Evolutionary conservation across 2,888 invertebrate species (phyloP).

Genomic region (Eumacrocentrus americanus): DNA sequence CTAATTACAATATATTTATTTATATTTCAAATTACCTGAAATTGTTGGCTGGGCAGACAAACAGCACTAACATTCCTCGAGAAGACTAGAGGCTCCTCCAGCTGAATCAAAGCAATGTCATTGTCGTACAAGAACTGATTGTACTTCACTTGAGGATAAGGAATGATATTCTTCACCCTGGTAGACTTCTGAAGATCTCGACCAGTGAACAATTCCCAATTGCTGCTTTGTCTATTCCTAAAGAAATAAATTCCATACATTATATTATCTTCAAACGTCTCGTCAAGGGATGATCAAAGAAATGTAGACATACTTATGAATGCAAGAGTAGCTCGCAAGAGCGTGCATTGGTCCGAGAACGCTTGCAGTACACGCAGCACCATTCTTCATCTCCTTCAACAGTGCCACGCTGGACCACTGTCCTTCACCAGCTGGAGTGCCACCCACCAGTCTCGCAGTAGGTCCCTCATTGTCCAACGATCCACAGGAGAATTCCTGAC

Average conservation of each 20-base stretch:
- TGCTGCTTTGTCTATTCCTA: slow-evolving; percentile 51
- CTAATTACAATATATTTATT: background rate
- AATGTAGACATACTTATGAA: slow-evolving; percentile 48
- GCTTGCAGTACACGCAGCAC: slow-evolving; percentile 59
- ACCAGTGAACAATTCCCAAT: slow-evolving; percentile 55
- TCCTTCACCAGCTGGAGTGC: slow-evolving; percentile 62
- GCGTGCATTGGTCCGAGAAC: slow-evolving; percentile 59
- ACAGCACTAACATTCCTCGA: slow-evolving; percentile 65
- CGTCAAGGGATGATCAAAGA: no score
- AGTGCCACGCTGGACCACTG: slow-evolving; percentile 68
- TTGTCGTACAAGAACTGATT: slow-evolving; percentile 66
- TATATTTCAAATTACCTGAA: slow-evolving; percentile 45
- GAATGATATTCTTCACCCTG: slow-evolving; percentile 61
- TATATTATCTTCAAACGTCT: background rate
- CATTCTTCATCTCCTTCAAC: slow-evolving; percentile 56
- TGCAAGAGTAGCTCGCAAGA: slow-evolving; percentile 59
- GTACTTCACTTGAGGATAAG: slow-evolving; percentile 68
- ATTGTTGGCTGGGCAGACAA: slow-evolving; percentile 63
- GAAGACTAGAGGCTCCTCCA: slow-evolving; percentile 63
- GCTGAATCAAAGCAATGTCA: slow-evolving; percentile 66
- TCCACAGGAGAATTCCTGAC: slow-evolving; percentile 63
- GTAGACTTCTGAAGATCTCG: slow-evolving; percentile 50
- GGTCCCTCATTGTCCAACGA: slow-evolving; percentile 51
- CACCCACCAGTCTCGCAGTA: slow-evolving; percentile 63
- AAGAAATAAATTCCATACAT: slow-evolving; percentile 7